phyloP scores from a whole-genome alignment of 2,888 invertebrate species.

The Melanotus villosus region DNA sequence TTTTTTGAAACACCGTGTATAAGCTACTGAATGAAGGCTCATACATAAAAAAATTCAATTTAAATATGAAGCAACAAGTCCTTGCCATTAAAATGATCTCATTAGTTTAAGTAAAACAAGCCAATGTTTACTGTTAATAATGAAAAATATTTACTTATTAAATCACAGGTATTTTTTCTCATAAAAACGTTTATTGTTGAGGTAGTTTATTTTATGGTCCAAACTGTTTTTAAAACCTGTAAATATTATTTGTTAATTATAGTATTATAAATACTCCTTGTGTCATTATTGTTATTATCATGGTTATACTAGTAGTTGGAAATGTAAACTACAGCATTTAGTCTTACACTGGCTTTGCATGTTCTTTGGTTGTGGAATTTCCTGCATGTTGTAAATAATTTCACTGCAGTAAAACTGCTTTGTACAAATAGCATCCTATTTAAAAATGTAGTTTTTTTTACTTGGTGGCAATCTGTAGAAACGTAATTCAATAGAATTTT shows the following conservation, averaged over 20 bases:
- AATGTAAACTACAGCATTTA: constrained; percentile 44
- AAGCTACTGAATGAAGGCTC: no score
- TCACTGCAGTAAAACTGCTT: background rate
- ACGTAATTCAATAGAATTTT: no score
- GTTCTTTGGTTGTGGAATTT: constrained; percentile 26
- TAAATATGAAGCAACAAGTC: background rate
- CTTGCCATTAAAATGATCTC: constrained; percentile 16
- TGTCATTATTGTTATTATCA: background rate
- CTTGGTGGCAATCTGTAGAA: no score
- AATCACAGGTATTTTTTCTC: no score
- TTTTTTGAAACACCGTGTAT: no score
- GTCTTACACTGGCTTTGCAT: constrained; percentile 24
- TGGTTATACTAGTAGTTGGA: constrained; percentile 22
- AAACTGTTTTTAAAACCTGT: no score
- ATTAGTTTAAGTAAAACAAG: constrained; percentile 9
- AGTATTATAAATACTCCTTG: no score
- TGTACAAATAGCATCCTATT: background rate
- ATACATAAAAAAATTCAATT: no score
- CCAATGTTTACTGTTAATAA: background rate
- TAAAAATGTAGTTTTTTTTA: background rate
- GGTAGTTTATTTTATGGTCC: no score
- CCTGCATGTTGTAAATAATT: constrained; percentile 36
- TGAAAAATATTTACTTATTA: no score
- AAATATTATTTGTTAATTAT: no score
- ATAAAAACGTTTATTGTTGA: no score